A percentile compares a stretch with the other conserved stretches of the same genome.
Conservation (phyloP, 2,888 invertebrate genomes). For the Tyria jacobaeae region DNA sequence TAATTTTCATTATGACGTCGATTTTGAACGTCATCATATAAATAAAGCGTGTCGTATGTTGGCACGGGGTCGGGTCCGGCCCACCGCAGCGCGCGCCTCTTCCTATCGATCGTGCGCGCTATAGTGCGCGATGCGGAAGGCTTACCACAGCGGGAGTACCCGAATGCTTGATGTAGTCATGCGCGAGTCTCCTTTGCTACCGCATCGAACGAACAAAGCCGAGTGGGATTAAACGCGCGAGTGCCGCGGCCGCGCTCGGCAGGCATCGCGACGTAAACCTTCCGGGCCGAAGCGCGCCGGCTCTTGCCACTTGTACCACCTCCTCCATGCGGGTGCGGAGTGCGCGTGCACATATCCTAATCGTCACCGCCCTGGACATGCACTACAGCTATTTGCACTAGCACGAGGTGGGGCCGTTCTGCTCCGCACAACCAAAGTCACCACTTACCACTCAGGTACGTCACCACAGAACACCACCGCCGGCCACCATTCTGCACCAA, state of each 20-base stretch:
- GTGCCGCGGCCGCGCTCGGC: conserved; percentile 80
- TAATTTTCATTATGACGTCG: conserved; percentile 68
- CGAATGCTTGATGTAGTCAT: conserved; percentile 68
- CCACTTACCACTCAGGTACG: conserved; percentile 61
- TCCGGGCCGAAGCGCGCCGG: conserved; percentile 43
- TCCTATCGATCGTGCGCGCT: conserved; percentile 59
- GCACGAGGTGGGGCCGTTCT: conserved; percentile 63
- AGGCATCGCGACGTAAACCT: conserved; percentile 65
- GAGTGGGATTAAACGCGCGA: conserved; percentile 73
- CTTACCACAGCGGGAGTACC: conserved; percentile 55
- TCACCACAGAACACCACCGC: conserved; percentile 21
- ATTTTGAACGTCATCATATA: conserved; percentile 69
- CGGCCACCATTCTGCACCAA: conserved; percentile 8
- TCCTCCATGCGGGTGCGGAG: conserved; percentile 65
- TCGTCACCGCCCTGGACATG: conserved; percentile 59
- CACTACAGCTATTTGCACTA: conserved; percentile 62
- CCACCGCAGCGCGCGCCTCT: conserved; percentile 59
- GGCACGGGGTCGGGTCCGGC: conserved; percentile 56
- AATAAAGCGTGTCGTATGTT: conserved; percentile 65
- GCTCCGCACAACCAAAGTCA: conserved; percentile 53
- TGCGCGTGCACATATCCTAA: conserved; percentile 60
- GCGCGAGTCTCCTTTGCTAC: conserved; percentile 70
- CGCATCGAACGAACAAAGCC: conserved; percentile 71
- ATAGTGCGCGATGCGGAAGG: conserved; percentile 54
- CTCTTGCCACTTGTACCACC: conserved; percentile 25